A percentile compares a stretch with the other conserved stretches of the same genome.
Conservation (phyloP, 1,140 invertebrate species). For the Drosophila insularis region DNA sequence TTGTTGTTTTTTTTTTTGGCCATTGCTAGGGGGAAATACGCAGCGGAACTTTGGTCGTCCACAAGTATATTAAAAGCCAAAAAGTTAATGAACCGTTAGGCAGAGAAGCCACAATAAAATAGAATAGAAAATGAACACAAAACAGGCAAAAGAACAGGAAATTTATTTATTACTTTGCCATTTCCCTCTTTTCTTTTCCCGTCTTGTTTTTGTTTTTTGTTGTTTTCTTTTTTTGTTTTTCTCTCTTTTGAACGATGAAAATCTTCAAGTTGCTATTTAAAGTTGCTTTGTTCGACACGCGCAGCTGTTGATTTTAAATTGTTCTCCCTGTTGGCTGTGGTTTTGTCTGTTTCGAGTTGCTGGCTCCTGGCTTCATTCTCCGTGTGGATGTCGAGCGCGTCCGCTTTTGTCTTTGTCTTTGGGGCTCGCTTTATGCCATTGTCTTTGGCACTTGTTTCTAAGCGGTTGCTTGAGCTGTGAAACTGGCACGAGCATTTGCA, state of each 20-base stretch:
- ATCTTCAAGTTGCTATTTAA: constrained; percentile 47
- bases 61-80: constrained; percentile 73
- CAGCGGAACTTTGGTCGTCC: constrained; percentile 50
- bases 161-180: constrained; percentile 69
- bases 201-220: not conserved
- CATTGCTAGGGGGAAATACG: constrained; percentile 25
- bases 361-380: constrained; percentile 9
- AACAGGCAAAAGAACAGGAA: constrained; percentile 59
- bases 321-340: constrained; percentile 60
- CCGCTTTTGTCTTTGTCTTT: constrained; percentile 43
- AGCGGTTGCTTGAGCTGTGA: constrained; percentile 67
- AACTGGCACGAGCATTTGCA: constrained; percentile 66
- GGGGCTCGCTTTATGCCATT: constrained; percentile 56
- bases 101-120: constrained; percentile 64
- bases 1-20: not conserved
- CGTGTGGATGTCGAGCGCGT: constrained; percentile 25
- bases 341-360: constrained; percentile 57
- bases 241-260: constrained; percentile 16
- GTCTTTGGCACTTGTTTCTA: constrained; percentile 71
- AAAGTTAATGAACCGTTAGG: constrained; percentile 74
- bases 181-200: constrained; percentile 39
- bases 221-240: constrained; percentile 23
- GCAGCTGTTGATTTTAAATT: constrained; percentile 77
- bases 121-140: constrained; percentile 47
- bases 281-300: constrained; percentile 57